Evolutionary conservation across 2,888 invertebrate genomes (phyloP), one percentile per base, ranked within the genome.

Genomic region (Dorcus parallelipipedus): DNA sequence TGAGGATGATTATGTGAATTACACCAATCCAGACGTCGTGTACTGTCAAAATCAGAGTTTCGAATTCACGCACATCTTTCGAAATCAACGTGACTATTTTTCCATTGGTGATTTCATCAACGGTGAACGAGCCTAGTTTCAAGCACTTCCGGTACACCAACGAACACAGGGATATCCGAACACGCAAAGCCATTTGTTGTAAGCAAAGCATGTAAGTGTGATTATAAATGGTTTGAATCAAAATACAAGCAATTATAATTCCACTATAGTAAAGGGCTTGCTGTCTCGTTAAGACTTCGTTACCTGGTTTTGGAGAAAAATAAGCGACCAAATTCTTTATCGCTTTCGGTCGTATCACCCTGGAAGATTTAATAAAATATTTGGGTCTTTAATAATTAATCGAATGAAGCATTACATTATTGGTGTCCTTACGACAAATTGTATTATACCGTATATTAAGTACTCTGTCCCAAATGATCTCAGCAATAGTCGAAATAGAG

Each of bases 41-140:
- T 6, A 92, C 74, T 73, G 92, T 91, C 54, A 91, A 80, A 9
- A 87, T 83, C 3, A 88, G 87, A 78, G 89, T 83, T 76, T 95
- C 94, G 76, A 95, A 93, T 57, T 93, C 80, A 64, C 87, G 88
- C 0, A 94, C 93, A 76, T 95, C 95, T 54, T 92, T 94, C 0
- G 93, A 91, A 60, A 95, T 56, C 48, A 74, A 63, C 58, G 74
- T 75, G 2, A 75, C 68, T 43, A 72, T 69, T 55, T 73, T 70
- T 76, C 79, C 95, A 68, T 84, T 91, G 78, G 80, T 89, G 0
- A 93, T 94, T 74, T 93, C 88, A 3, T 90, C 89, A 45, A 93
- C 79, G 0, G 95, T 90, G 2, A 88, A 87, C 75, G 90, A 90
- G 54, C 90, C 92, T 38, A 95, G 79, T 62, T 83, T 80, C 38